Base-by-base conservation (phyloP, 2,888 invertebrate species). In the Caenorhabditis sinica region DNA sequence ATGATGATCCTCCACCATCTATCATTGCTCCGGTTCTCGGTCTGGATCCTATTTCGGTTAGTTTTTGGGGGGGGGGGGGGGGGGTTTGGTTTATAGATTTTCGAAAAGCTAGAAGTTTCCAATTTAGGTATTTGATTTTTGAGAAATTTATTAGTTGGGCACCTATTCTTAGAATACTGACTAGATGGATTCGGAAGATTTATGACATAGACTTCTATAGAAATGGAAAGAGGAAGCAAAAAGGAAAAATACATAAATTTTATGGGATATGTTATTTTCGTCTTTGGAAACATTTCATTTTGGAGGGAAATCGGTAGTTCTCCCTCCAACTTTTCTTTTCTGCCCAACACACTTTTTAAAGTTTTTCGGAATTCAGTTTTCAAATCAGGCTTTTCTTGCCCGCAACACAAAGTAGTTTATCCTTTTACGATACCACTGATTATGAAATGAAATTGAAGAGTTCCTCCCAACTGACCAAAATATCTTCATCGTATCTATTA, bases 1-100 rank as follows among this genome's bases (percentile, higher is more conserved):
- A 74, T 33, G 63, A 65, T 51, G 53, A 36, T 15, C 25, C 60
- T 20, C 33, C 63, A 51, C 36, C 53, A n/a, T 53, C 63, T 9
- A 15, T 74, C 17, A 25, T 73, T 20, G 73, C 58, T 11, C 73
- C 73, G 1, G 30, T 73, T 17, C 30, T 73, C 61, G 51, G 51
- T 36, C 49, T 73, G 73, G 73, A 73, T 28, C 63, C 73, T 1
- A 33, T 74, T 53, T 53, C 63, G 49, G 74, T 74, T 20, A 33
- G 74, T 65, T 33, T 1, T 33, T 66, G 6, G 20, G 51, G 11
- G 17, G n/a, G n/a, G n/a, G n/a, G n/a, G n/a, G n/a, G n/a, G n/a
- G n/a, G n/a, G n/a, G n/a, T n/a, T n/a, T n/a, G n/a, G n/a, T n/a
- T n/a, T n/a, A n/a, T n/a, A n/a, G n/a, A n/a, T n/a, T n/a, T n/a